Evolutionary conservation across 2,113 vertebrate genomes (phyloP).

Genomic region (Oryzias melastigma): DNA sequence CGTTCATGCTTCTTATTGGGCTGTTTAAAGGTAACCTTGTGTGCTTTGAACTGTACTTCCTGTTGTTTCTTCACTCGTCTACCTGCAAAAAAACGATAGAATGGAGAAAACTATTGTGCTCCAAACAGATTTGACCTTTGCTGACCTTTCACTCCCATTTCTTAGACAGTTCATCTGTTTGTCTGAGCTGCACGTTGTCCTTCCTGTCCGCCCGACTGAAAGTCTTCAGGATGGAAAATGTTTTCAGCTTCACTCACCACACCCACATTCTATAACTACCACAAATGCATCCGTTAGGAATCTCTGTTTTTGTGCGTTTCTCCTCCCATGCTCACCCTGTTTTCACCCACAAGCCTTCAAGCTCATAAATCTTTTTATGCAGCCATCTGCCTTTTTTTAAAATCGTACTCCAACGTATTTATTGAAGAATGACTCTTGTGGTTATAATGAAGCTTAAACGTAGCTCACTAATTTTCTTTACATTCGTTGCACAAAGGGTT

Average conservation of each 20-base stretch:
- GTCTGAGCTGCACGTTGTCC: slow-evolving; percentile 50
- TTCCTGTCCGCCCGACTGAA: slow-evolving; percentile 40
- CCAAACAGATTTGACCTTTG: slow-evolving; percentile 1
- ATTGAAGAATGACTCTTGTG: too few species aligned
- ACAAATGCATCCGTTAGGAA: slow-evolving; percentile 19
- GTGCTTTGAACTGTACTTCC: too few species aligned
- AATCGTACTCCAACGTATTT: too few species aligned
- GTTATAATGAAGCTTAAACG: too few species aligned
- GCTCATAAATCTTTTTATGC: neutral
- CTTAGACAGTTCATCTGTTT: slow-evolving; percentile 8
- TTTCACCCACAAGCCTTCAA: neutral
- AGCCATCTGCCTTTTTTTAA: too few species aligned
- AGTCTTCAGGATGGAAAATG: slow-evolving; percentile 21
- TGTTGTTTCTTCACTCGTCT: too few species aligned
- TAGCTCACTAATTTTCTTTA: too few species aligned
- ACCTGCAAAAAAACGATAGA: too few species aligned
- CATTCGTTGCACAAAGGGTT: too few species aligned
- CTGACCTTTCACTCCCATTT: neutral
- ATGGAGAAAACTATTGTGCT: neutral
- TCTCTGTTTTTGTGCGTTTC: slow-evolving; percentile 23
- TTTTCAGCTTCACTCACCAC: slow-evolving; percentile 45
- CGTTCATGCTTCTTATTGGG: too few species aligned
- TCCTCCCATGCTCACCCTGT: slow-evolving; percentile 21
- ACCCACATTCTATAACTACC: slow-evolving; percentile 40
- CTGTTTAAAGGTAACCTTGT: too few species aligned